Evolutionary conservation across 2,113 vertebrate species (phyloP).

Genomic region (Microtus ochrogaster): DNA sequence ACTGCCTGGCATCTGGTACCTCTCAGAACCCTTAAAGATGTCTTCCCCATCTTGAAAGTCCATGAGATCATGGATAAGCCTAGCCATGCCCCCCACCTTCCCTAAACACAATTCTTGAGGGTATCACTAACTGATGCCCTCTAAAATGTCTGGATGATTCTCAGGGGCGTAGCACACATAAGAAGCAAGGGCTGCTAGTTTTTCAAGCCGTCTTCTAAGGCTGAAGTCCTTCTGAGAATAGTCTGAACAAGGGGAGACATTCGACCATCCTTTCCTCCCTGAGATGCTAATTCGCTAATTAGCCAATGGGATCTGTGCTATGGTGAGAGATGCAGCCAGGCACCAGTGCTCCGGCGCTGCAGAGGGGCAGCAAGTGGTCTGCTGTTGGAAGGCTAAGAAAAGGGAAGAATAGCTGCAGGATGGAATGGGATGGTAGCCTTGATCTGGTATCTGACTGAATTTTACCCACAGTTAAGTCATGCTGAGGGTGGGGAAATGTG

Average conservation of each 20-base stretch:
- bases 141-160: not conserved
- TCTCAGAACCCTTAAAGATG: not conserved
- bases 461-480: not conserved
- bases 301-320: not conserved
- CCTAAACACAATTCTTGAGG: not conserved
- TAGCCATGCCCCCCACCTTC: not conserved
- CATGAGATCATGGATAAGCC: not conserved
- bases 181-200: not conserved
- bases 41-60: not conserved
- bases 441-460: not conserved
- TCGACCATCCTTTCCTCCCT: not conserved
- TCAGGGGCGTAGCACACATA: rapidly evolving
- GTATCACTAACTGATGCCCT: not conserved
- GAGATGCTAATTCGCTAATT: not conserved
- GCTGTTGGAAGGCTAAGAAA: not conserved
- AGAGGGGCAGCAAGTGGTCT: too few species aligned
- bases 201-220: not conserved
- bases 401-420: not conserved
- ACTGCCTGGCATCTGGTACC: not conserved
- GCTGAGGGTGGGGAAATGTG: not conserved
- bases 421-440: not conserved
- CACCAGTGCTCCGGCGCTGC: not conserved
- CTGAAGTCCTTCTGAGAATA: not conserved
- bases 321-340: not conserved
- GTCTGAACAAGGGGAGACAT: not conserved